A percentile compares a stretch with the other conserved stretches of the same genome.
Evolutionary conservation across 2,888 invertebrate genomes (phyloP).

Genomic region (Xanthorhoe designata): DNA sequence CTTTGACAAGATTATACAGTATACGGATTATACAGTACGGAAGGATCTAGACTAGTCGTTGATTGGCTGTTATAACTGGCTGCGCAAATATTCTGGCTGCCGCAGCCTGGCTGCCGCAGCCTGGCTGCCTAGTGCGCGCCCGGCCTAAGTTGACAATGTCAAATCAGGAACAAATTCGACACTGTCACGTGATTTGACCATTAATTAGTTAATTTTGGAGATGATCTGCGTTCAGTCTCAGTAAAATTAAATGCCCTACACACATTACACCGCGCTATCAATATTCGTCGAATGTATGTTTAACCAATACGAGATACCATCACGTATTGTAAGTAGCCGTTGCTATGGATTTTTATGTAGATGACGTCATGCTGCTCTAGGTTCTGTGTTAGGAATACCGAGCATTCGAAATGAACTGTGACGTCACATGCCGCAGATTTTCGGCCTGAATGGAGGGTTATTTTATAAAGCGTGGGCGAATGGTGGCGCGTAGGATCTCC

Average conservation of each 20-base stretch:
- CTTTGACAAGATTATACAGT: too few species aligned
- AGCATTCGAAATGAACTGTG: slow-evolving; percentile 47
- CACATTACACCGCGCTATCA: slow-evolving; percentile 33
- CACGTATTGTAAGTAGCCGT: slow-evolving; percentile 30
- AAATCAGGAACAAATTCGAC: too few species aligned
- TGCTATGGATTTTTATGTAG: slow-evolving; percentile 37
- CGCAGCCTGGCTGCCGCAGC: too few species aligned
- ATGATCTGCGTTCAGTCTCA: slow-evolving; percentile 11
- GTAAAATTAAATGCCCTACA: slow-evolving; percentile 21
- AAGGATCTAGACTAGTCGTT: too few species aligned
- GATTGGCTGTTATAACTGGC: too few species aligned
- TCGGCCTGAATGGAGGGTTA: slow-evolving; percentile 45
- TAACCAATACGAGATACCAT: slow-evolving; percentile 36
- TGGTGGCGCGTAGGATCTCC: background rate
- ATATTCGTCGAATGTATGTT: slow-evolving; percentile 38
- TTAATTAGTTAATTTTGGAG: too few species aligned
- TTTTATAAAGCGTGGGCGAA: slow-evolving; percentile 44
- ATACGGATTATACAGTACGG: too few species aligned
- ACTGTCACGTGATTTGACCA: too few species aligned
- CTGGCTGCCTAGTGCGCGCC: too few species aligned
- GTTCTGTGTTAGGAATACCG: slow-evolving; percentile 46
- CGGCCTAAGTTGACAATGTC: too few species aligned
- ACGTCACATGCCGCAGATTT: slow-evolving; percentile 58
- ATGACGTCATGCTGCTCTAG: slow-evolving; percentile 47
- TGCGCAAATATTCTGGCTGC: too few species aligned